Percentiles rank a stretch among this genome's conserved stretches.
These are phyloP conservation scores for Saccostrea echinata DNA, from an alignment of 1,140 invertebrate species.

Conservation along the genomic window DNA sequence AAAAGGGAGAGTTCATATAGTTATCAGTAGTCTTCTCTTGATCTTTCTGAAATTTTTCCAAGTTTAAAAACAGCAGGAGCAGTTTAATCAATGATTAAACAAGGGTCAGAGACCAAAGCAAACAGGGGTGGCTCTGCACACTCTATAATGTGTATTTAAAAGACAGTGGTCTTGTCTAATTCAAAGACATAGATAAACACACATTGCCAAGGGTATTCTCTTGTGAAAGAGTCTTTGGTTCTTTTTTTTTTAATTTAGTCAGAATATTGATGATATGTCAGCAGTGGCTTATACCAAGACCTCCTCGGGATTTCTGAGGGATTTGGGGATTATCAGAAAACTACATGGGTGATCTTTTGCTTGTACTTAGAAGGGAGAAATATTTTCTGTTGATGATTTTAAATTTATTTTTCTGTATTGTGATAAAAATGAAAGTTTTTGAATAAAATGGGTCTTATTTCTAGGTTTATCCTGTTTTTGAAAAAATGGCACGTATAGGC, in stretches of 20 bases:
- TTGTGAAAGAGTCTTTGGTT: neutral
- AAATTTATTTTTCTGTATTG: neutral
- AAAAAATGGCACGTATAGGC: neutral
- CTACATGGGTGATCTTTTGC: neutral
- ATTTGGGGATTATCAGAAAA: neutral
- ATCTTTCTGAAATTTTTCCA: neutral
- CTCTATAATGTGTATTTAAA: slow-evolving; percentile 28
- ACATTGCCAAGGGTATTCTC: neutral
- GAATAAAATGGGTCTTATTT: neutral
- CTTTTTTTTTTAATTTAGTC: neutral
- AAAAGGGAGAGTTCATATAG: neutral
- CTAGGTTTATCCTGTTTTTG: neutral
- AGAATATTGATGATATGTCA: neutral
- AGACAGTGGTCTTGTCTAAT: neutral
- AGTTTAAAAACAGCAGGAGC: slow-evolving; percentile 6
- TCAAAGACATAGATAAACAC: slow-evolving; percentile 28
- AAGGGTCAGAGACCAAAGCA: slow-evolving; percentile 90
- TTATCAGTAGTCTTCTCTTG: neutral
- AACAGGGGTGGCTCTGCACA: neutral
- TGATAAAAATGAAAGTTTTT: slow-evolving; percentile 11
- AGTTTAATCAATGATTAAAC: slow-evolving; percentile 84
- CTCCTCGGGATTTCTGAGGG: neutral
- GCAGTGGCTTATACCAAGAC: neutral
- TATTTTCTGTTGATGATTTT: neutral
- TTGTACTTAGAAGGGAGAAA: no score